These are phyloP conservation scores for Lepus timidus DNA, from an alignment of 2,113 vertebrate genomes.

Conservation along the genomic window DNA sequence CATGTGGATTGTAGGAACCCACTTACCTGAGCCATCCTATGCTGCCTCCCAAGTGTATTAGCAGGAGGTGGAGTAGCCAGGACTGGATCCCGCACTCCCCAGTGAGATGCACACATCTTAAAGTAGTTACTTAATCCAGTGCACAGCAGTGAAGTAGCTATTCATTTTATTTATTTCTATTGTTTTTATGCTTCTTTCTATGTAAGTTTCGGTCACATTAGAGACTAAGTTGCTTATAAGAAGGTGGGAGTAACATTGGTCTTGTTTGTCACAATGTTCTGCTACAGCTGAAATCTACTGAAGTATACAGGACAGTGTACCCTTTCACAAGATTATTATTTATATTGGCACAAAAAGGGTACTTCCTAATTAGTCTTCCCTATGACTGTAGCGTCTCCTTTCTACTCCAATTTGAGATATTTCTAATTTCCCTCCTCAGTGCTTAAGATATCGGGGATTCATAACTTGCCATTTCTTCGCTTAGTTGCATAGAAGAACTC, in stretches of 20 bases:
- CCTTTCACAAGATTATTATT: neutral
- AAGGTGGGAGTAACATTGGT: neutral
- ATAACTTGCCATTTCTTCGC: neutral
- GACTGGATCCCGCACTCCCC: no score
- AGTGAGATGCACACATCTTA: no score
- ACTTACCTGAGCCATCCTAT: no score
- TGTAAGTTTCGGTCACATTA: neutral
- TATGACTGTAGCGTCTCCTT: neutral
- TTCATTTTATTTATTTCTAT: neutral
- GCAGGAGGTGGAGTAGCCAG: no score
- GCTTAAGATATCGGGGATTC: neutral
- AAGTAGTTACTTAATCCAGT: no score
- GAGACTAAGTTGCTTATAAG: neutral
- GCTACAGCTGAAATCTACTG: neutral
- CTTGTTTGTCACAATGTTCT: neutral
- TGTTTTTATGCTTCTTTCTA: neutral
- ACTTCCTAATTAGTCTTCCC: no score
- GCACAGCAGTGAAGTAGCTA: no score
- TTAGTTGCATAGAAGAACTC: neutral
- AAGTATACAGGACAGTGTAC: neutral
- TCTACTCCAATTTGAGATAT: neutral
- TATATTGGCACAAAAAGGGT: neutral
- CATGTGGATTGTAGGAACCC: no score
- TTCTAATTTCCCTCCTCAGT: neutral
- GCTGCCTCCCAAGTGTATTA: no score